Conservation (phyloP, 30 jellyfish, hydroid and myxozoan species). For the Clytia hemisphaerica region DNA sequence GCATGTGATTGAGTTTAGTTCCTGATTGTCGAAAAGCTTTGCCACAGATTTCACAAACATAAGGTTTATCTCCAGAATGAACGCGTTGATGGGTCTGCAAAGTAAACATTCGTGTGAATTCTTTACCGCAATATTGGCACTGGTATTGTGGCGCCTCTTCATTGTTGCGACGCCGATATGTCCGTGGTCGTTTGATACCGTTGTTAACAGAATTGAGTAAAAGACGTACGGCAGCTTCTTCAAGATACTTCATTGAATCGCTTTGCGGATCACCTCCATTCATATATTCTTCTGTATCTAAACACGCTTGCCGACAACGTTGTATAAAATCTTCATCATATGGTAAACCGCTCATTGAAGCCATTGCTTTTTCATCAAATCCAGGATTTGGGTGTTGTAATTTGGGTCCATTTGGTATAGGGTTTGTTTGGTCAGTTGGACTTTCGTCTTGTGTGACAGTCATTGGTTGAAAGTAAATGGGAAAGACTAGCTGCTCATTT, state of each 20-base stretch:
- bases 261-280: too few species aligned
- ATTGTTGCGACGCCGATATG: constrained; percentile 4
- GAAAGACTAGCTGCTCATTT: constrained; percentile 8
- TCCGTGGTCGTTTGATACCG: too few species aligned
- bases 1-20: constrained; percentile 19
- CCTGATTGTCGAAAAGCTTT: constrained; percentile 75
- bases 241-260: constrained; percentile 25
- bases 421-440: too few species aligned
- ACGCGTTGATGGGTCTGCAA: constrained; percentile 62
- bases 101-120: constrained; percentile 56
- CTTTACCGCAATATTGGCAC: constrained; percentile 69
- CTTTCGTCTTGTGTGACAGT: neutral
- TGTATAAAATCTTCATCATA: too few species aligned
- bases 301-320: too few species aligned
- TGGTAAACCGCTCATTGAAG: too few species aligned
- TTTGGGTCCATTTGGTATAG: too few species aligned
- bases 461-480: constrained; percentile 20
- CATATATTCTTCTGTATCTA: too few species aligned
- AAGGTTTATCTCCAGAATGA: constrained; percentile 65
- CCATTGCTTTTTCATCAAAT: too few species aligned
- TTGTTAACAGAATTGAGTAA: too few species aligned
- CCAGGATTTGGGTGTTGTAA: too few species aligned
- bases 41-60: constrained; percentile 57
- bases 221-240: constrained; percentile 42
- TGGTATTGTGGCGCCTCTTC: constrained; percentile 34